phyloP scores from a whole-genome alignment of 2,113 vertebrate genomes.

The Oryzias celebensis region DNA sequence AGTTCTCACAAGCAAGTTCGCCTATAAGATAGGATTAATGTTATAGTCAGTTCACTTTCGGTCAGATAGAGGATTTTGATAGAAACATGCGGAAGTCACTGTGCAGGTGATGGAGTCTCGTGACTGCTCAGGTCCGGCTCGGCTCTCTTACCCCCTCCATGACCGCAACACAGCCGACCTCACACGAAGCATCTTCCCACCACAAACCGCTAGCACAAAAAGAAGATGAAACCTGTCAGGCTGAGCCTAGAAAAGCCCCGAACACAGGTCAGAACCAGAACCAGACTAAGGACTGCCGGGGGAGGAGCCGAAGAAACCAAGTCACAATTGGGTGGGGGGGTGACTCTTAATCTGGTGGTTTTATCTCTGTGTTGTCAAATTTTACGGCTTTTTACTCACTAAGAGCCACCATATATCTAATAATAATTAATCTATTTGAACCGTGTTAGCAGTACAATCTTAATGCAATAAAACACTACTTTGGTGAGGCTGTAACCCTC shows the following conservation, averaged over 20 bases:
- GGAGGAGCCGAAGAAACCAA: background rate
- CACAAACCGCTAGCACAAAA: background rate
- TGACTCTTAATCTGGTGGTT: no score
- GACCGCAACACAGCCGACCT: conserved; percentile 41
- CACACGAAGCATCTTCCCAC: conserved; percentile 59
- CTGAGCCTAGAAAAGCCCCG: background rate
- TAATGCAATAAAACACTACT: background rate
- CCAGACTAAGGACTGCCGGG: background rate
- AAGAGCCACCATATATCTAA: accelerated
- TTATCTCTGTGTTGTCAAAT: no score
- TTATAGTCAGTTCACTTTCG: background rate
- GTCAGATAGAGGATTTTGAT: background rate
- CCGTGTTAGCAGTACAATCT: accelerated
- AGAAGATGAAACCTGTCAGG: background rate
- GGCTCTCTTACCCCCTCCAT: conserved; percentile 67
- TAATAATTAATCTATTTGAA: background rate
- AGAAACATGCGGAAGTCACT: background rate
- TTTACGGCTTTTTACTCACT: accelerated
- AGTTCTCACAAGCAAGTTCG: background rate
- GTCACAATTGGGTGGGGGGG: background rate
- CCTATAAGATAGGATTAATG: background rate
- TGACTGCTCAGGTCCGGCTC: conserved; percentile 32
- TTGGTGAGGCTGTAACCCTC: accelerated
- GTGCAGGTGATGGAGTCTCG: conserved; percentile 28
- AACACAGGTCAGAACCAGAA: background rate